Conservation (phyloP, 2,888 invertebrate species). For the Nematopogon swammerdamellus region DNA sequence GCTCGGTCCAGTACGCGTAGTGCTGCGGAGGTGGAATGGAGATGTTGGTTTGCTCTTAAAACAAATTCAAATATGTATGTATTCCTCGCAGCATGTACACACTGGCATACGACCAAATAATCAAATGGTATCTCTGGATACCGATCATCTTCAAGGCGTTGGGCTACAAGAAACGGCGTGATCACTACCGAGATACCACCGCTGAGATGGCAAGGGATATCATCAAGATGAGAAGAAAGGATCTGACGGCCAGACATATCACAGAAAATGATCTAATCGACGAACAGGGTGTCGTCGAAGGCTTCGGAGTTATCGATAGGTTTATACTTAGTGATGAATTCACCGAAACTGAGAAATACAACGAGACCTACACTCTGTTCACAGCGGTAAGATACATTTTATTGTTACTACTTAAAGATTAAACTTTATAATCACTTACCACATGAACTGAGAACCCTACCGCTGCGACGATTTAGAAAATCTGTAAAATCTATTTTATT, state of each 20-base stretch:
- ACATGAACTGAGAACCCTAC: no score
- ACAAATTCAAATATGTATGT: no score
- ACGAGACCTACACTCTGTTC: slow-evolving; percentile 28
- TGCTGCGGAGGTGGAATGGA: no score
- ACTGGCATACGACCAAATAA: slow-evolving; percentile 28
- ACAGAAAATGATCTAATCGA: slow-evolving; percentile 5
- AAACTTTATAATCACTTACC: no score
- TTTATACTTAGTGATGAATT: slow-evolving; percentile 26
- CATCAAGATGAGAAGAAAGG: slow-evolving; percentile 20
- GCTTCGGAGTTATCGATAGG: slow-evolving; percentile 29
- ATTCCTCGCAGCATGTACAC: slow-evolving; percentile 32
- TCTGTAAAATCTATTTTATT: no score
- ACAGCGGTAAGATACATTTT: slow-evolving; percentile 25
- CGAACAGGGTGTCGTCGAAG: slow-evolving; percentile 15
- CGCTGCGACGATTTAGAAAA: no score
- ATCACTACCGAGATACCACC: slow-evolving; percentile 16
- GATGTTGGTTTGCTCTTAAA: no score
- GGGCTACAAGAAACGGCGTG: slow-evolving; percentile 19
- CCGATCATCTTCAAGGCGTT: slow-evolving; percentile 26
- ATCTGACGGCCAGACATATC: slow-evolving; percentile 11
- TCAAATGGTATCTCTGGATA: slow-evolving; percentile 35
- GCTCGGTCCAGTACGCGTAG: no score
- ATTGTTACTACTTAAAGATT: slow-evolving; percentile 1
- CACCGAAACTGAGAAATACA: slow-evolving; percentile 23
- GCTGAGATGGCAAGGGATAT: slow-evolving; percentile 24